Percentiles rank a stretch among this genome's conserved stretches.
These are phyloP conservation scores for Platorchestia sp. DNA, from an alignment of 1,140 invertebrate genomes.

Conservation along the genomic window DNA sequence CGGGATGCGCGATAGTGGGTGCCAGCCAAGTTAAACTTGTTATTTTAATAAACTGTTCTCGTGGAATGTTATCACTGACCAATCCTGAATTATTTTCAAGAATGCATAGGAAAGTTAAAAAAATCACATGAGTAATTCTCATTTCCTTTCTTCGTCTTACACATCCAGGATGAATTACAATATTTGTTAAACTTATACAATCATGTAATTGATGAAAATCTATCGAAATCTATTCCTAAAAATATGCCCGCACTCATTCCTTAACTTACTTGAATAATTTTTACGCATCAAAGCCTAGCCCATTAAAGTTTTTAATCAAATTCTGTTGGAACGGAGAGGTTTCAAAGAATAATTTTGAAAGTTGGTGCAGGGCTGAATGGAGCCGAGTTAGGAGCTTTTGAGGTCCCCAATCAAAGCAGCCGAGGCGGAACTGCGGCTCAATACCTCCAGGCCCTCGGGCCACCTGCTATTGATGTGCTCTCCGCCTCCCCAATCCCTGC, in stretches of 20 bases:
- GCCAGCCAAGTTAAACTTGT: too few species aligned
- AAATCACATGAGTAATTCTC: too few species aligned
- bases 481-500: too few species aligned
- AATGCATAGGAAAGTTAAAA: too few species aligned
- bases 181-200: too few species aligned
- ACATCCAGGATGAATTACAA: too few species aligned
- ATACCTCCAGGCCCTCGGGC: background rate
- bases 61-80: too few species aligned
- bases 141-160: too few species aligned
- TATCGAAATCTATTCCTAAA: background rate
- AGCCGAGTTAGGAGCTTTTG: background rate
- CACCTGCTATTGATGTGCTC: background rate
- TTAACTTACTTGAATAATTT: background rate
- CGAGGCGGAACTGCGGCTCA: background rate
- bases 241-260: background rate
- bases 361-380: background rate
- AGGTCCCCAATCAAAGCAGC: background rate
- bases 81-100: too few species aligned
- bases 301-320: conserved; percentile 3
- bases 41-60: too few species aligned
- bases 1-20: too few species aligned
- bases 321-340: background rate
- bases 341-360: background rate
- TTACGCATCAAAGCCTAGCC: background rate
- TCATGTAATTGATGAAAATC: background rate